phyloP scores from a whole-genome alignment of 2,113 vertebrate species.

The Strigops habroptila region DNA sequence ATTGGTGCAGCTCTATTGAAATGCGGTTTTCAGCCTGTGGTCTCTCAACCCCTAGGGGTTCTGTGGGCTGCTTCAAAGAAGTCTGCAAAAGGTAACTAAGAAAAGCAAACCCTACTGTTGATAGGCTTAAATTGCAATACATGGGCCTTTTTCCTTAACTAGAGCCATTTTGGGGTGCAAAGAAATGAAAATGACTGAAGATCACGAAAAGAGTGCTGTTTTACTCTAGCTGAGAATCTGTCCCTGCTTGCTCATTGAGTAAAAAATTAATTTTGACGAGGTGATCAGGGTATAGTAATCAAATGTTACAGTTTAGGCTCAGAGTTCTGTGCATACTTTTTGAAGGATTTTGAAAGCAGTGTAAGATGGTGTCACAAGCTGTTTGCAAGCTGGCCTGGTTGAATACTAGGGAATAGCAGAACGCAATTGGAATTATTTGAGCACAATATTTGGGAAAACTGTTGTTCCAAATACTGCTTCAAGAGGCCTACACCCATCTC shows the following conservation, averaged over 20 bases:
- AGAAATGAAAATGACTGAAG: not conserved
- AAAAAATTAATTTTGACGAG: not conserved
- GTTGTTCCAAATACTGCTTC: not conserved
- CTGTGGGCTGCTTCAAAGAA: not conserved
- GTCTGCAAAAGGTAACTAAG: not conserved
- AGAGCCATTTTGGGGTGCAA: not conserved
- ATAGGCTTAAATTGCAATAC: not conserved
- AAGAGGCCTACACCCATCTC: not conserved
- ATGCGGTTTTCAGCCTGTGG: not conserved
- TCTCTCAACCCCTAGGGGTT: not conserved
- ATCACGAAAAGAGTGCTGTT: not conserved
- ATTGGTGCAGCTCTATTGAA: not conserved
- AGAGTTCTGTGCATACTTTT: not conserved
- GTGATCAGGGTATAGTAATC: not conserved
- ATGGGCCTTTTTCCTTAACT: not conserved
- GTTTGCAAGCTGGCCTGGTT: not conserved
- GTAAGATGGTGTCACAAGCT: not conserved
- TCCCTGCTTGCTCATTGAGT: not conserved
- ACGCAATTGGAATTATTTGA: not conserved
- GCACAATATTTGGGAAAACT: not conserved
- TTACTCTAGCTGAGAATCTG: not conserved
- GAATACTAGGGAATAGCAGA: not conserved
- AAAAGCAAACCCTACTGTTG: not conserved
- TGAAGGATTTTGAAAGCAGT: not conserved
- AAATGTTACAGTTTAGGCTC: not conserved